Evolutionary conservation across 2,113 vertebrate species (phyloP).

Genomic region (Cepphus grylle): DNA sequence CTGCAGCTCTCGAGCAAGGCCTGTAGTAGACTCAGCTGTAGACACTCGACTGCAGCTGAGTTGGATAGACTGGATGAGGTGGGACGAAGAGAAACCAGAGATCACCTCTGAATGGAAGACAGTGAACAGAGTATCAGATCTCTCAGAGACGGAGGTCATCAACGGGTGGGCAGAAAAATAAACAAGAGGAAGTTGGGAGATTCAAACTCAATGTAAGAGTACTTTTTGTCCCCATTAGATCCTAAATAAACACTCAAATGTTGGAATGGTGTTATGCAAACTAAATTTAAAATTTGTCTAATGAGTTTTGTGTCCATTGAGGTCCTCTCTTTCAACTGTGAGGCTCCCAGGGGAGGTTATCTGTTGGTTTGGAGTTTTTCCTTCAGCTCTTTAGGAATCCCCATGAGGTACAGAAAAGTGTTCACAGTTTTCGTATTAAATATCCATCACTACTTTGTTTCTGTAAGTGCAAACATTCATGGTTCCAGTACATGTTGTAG

Average conservation of each 20-base stretch:
- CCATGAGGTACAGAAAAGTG: constrained; percentile 1
- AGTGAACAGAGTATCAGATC: neutral
- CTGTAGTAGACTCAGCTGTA: neutral
- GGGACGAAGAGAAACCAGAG: neutral
- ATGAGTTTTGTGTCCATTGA: constrained; percentile 11
- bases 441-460: constrained; percentile 32
- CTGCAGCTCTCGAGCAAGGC: neutral
- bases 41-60: neutral
- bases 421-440: neutral
- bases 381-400: neutral
- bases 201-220: neutral
- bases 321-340: constrained; percentile 29
- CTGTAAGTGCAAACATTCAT: constrained; percentile 1
- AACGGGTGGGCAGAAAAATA: neutral
- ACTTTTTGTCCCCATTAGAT: neutral
- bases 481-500: neutral
- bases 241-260: neutral
- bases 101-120: neutral
- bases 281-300: neutral
- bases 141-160: neutral
- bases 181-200: neutral
- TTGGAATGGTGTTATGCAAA: neutral
- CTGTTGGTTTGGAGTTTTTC: constrained; percentile 8
- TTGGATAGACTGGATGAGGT: neutral
- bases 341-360: neutral